phyloP scores from a whole-genome alignment of 2,113 vertebrate genomes.

The Litocranius walleri region DNA sequence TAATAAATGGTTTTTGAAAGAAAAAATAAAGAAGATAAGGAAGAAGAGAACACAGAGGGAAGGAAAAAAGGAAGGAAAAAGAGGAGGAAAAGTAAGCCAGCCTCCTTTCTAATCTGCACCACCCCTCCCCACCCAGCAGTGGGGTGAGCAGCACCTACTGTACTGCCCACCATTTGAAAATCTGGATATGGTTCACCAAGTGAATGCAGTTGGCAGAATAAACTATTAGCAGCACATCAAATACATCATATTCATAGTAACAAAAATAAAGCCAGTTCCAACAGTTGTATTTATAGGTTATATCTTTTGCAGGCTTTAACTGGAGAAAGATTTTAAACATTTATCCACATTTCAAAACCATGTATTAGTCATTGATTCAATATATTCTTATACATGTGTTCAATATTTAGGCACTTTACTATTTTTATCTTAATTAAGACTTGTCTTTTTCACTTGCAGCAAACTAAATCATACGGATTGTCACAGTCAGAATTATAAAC shows the following conservation, averaged over 20 bases:
- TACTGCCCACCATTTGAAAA: not conserved
- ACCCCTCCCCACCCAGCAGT: not conserved
- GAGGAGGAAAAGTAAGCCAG: not conserved
- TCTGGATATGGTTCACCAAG: slow-evolving; percentile 13
- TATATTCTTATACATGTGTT: slow-evolving; percentile 81
- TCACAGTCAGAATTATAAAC: slow-evolving; percentile 66
- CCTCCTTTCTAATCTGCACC: not conserved
- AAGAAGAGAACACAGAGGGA: not conserved
- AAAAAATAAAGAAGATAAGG: not conserved
- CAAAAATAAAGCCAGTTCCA: slow-evolving; percentile 56
- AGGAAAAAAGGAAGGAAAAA: not conserved
- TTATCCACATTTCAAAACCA: slow-evolving; percentile 79
- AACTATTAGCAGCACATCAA: slow-evolving; percentile 46
- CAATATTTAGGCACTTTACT: slow-evolving; percentile 84
- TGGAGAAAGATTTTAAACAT: slow-evolving; percentile 80
- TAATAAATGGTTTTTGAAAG: not conserved
- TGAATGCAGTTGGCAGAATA: slow-evolving; percentile 9
- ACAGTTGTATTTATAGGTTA: slow-evolving; percentile 76
- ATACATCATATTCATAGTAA: slow-evolving; percentile 2
- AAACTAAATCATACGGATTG: slow-evolving; percentile 76
- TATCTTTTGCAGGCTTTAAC: slow-evolving; percentile 77
- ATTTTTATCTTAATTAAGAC: slow-evolving; percentile 85
- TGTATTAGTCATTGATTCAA: slow-evolving; percentile 82
- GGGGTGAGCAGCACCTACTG: not conserved
- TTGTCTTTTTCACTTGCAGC: slow-evolving; percentile 77